A percentile compares a stretch with the other conserved stretches of the same genome.
phyloP scores from a whole-genome alignment of 2,888 invertebrate genomes.

The Lithophane socia region DNA sequence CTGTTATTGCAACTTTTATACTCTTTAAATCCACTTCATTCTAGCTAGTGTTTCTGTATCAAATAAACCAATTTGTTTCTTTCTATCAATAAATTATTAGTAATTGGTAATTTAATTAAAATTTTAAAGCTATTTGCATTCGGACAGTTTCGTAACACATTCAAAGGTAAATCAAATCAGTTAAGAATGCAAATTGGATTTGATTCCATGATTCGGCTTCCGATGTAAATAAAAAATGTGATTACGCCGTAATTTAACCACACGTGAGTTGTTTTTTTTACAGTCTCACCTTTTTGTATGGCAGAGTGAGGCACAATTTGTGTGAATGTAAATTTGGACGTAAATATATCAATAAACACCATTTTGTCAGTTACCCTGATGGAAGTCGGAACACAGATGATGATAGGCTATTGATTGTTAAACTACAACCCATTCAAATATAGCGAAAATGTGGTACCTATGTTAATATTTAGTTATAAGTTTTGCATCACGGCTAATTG shows the following conservation, averaged over 20 bases:
- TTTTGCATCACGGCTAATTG: background rate
- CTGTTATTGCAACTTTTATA: background rate
- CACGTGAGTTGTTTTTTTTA: background rate
- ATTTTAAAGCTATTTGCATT: conserved; percentile 8
- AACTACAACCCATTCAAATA: background rate
- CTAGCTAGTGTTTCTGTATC: background rate
- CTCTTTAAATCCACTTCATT: background rate
- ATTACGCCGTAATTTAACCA: conserved; percentile 10
- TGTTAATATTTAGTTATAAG: background rate
- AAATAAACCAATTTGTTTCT: background rate
- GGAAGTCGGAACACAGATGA: background rate
- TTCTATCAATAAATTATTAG: background rate
- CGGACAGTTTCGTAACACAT: background rate
- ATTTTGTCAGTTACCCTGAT: background rate
- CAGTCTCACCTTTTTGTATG: background rate
- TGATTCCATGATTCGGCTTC: conserved; percentile 12
- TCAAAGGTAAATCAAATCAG: conserved; percentile 3
- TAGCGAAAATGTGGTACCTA: background rate
- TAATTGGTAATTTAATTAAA: background rate
- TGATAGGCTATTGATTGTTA: background rate
- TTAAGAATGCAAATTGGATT: conserved; percentile 15
- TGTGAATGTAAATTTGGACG: background rate
- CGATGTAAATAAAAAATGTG: conserved; percentile 18
- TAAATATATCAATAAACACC: conserved; percentile 3
- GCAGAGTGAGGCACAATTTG: background rate